Conservation (phyloP, 2,888 invertebrate genomes). For the Caenorhabditis imperialis region DNA sequence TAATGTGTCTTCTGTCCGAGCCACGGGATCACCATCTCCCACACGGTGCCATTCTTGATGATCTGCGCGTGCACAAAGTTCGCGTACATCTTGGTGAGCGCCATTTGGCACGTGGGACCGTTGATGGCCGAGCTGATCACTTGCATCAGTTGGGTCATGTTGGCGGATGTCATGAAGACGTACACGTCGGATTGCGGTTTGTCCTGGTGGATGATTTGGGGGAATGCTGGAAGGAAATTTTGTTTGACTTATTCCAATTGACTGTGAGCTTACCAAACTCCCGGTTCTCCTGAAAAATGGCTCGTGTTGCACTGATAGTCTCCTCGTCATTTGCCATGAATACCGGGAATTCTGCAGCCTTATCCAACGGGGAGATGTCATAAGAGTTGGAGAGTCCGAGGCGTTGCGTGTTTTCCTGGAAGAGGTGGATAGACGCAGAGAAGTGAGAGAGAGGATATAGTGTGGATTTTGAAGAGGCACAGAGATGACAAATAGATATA, state of each 20-base stretch:
- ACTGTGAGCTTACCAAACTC: slow-evolving; percentile 42
- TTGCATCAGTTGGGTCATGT: slow-evolving; percentile 40
- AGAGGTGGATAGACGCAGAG: no score
- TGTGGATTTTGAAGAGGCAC: no score
- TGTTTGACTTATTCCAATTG: no score
- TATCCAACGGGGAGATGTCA: slow-evolving; percentile 22
- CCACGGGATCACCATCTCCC: slow-evolving; percentile 45
- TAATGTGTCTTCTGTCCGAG: slow-evolving; percentile 27
- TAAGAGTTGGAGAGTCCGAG: slow-evolving; percentile 47
- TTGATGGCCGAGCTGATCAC: slow-evolving; percentile 30
- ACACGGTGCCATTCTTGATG: slow-evolving; percentile 37
- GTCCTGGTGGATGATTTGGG: slow-evolving; percentile 44
- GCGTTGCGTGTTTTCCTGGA: slow-evolving; percentile 59
- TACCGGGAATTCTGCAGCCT: slow-evolving; percentile 48
- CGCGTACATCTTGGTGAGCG: slow-evolving; percentile 55
- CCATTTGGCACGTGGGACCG: slow-evolving; percentile 52
- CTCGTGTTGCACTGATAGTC: slow-evolving; percentile 11
- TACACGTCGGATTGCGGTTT: slow-evolving; percentile 49
- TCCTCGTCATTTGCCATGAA: slow-evolving; percentile 47
- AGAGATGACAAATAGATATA: no score
- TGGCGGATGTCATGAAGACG: slow-evolving; percentile 49
- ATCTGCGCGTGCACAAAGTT: slow-evolving; percentile 47
- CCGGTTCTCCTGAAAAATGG: slow-evolving; percentile 45
- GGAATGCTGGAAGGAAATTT: slow-evolving; percentile 55
- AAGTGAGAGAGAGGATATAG: no score